Conservation (phyloP, 2,113 vertebrate species). For the Mustela nigripes region DNA sequence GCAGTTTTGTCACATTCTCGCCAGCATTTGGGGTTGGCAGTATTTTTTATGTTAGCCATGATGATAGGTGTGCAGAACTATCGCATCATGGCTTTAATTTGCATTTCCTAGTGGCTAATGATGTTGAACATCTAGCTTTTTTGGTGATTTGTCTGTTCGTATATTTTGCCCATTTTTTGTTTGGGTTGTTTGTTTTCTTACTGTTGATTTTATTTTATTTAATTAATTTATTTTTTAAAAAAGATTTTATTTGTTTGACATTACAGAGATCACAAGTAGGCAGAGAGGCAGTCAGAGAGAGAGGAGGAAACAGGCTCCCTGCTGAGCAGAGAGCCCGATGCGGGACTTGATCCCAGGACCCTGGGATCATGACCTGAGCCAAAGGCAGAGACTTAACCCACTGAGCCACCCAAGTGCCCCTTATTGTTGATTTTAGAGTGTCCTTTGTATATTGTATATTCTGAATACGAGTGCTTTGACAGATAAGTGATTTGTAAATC, state of each 20-base stretch:
- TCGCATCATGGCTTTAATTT: background rate
- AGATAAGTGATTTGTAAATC: background rate
- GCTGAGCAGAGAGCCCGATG: too few species aligned
- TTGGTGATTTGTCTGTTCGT: background rate
- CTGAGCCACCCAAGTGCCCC: too few species aligned
- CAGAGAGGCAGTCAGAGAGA: too few species aligned
- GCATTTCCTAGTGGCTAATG: background rate
- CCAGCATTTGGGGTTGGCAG: background rate
- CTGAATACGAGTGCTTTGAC: background rate
- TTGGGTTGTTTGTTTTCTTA: slow-evolving; percentile 27
- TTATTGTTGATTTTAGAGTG: background rate
- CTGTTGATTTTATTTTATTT: background rate
- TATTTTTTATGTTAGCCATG: background rate
- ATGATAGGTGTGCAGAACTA: background rate
- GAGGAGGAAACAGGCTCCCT: too few species aligned
- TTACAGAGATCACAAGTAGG: too few species aligned
- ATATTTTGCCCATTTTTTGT: slow-evolving; percentile 45
- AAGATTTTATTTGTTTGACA: too few species aligned
- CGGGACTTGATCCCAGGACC: too few species aligned
- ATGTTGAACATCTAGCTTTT: background rate
- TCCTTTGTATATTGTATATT: slow-evolving; percentile 15
- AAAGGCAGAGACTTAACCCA: too few species aligned
- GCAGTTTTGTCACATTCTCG: background rate
- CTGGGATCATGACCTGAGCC: too few species aligned
- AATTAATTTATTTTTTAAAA: too few species aligned